Conservation (phyloP, 2,113 vertebrate genomes). For the Conger conger region DNA sequence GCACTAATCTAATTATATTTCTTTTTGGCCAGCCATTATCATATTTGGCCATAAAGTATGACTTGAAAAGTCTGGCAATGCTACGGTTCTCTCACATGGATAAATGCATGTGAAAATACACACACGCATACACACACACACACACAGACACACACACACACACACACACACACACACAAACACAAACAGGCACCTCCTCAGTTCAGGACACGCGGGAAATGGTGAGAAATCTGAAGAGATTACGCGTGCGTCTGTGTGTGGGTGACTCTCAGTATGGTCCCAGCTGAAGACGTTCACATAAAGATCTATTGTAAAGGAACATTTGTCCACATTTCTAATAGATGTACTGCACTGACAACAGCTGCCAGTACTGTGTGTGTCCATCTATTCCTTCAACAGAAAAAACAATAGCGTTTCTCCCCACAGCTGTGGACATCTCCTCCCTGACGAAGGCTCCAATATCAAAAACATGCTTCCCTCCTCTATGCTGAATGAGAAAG, state of each 20-base stretch:
- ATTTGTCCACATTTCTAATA: background rate
- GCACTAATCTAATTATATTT: too few relatives aligned
- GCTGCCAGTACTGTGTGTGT: background rate
- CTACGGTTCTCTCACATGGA: too few relatives aligned
- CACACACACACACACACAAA: conserved; percentile 15
- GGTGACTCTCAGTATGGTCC: background rate
- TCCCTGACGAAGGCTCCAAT: background rate
- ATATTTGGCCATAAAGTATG: too few relatives aligned
- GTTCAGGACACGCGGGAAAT: background rate
- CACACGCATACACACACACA: too few relatives aligned
- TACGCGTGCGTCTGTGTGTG: background rate
- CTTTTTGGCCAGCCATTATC: too few relatives aligned
- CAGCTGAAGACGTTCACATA: background rate
- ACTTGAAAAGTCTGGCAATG: too few relatives aligned
- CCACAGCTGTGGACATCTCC: background rate
- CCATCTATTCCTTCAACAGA: background rate
- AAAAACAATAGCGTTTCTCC: background rate
- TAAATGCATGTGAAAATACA: too few relatives aligned
- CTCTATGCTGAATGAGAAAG: background rate
- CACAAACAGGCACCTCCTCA: conserved; percentile 8
- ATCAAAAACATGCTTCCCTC: background rate
- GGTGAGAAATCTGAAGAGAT: background rate
- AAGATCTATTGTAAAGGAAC: background rate
- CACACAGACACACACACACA: background rate
- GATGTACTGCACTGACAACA: background rate